Base-by-base conservation (phyloP, 2,888 invertebrate species). In the Drosophila merina region DNA sequence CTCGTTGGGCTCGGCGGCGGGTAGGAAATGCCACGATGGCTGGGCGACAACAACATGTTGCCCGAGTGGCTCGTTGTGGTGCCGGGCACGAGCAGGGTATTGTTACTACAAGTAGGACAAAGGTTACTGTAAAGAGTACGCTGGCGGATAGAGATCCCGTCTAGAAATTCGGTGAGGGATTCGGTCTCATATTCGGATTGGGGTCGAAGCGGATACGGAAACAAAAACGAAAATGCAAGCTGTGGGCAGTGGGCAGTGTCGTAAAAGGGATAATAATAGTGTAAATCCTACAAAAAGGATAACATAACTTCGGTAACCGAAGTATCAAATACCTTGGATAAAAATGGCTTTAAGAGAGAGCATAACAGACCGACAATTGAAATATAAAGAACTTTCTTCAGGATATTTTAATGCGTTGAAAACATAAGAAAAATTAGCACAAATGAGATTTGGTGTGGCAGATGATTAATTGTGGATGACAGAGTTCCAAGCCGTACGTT, bases 1-100 rank as follows among this genome's bases (percentile, higher is more conserved):
- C 92, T 90, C 66, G 93, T 93, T 60, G 93, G 96, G 75, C 96
- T 96, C 26, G 96, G 96, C 6, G 97, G 97, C 58, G 97, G 96
- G 91, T 97, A 96, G 74, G 96, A 96, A 68, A 95, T 94, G 68
- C 96, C 96, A 79, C 95, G 93, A 86, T 94, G 93, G 81, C 94
- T 93, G 8, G 95, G 93, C 87, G 93, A 94, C 81, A 93, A 88
- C 82, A 93, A 90, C 89, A 90, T 90, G 88, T 88, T 92, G 78
- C 89, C 91, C 79, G 91, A 91, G 79, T 90, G 91, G 85, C 91
- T 90, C 76, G 88, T 90, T 64, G 92, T 92, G 63, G 89, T 87
- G 83, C 92, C 93, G 74, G 93, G 93, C 87, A 93, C 93, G 79
- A 92, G 93, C 77, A 93, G 91, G 67, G 93, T 93, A 88, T 93